Percentiles rank a stretch among this genome's conserved stretches.
Evolutionary conservation across 2,888 invertebrate genomes (phyloP).

Genomic region (Tipula unca): DNA sequence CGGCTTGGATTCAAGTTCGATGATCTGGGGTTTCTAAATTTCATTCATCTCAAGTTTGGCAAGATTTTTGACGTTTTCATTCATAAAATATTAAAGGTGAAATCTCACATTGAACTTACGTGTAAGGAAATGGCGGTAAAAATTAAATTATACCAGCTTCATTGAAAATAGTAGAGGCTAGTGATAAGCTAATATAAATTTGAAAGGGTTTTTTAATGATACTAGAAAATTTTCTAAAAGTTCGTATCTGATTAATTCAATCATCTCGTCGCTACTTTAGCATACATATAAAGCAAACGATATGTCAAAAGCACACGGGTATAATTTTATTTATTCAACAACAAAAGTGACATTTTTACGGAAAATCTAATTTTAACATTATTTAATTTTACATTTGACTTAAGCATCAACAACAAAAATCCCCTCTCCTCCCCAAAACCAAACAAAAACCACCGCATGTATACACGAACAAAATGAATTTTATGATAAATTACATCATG

Average conservation of each 20-base stretch:
- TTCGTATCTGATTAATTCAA: neutral
- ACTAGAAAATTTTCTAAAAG: no score
- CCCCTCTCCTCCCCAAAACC: neutral
- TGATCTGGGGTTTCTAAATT: no score
- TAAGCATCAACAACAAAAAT: neutral
- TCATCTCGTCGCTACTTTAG: neutral
- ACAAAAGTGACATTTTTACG: neutral
- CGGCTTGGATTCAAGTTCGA: no score
- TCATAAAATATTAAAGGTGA: no score
- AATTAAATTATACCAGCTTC: no score
- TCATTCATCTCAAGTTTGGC: no score
- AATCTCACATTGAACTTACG: no score
- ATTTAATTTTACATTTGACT: conserved; percentile 8
- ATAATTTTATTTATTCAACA: neutral
- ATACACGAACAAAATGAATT: neutral
- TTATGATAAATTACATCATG: conserved; percentile 8
- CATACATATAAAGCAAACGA: neutral
- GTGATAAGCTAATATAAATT: no score
- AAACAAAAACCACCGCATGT: neutral
- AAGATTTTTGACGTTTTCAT: no score
- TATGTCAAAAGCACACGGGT: neutral
- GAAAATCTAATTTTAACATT: neutral
- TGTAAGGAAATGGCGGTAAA: no score
- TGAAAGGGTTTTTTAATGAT: no score
- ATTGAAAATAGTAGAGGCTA: no score